These are phyloP conservation scores for Troides helena DNA, from an alignment of 2,888 invertebrate genomes.

Conservation along the genomic window DNA sequence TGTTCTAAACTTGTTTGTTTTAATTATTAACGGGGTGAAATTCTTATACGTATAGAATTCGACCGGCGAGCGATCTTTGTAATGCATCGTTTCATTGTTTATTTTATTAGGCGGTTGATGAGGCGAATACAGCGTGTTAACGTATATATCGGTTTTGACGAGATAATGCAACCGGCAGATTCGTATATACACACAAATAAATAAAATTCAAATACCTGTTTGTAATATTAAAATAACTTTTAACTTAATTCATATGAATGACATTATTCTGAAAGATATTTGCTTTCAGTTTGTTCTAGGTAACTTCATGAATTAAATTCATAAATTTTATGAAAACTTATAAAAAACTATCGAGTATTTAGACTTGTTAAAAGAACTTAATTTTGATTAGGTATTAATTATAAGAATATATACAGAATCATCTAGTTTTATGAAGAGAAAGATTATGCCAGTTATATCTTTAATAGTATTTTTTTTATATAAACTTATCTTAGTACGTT, in stretches of 20 bases:
- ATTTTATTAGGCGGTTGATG: not conserved
- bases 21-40: slow-evolving; percentile 15
- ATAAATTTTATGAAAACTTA: too few species aligned
- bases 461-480: too few species aligned
- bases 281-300: too few species aligned
- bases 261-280: too few species aligned
- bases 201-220: not conserved
- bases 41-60: slow-evolving; percentile 3
- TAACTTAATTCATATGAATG: too few species aligned
- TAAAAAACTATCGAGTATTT: too few species aligned
- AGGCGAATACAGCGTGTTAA: not conserved
- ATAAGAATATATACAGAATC: too few species aligned
- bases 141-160: not conserved
- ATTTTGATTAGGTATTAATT: too few species aligned
- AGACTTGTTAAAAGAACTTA: too few species aligned
- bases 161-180: not conserved
- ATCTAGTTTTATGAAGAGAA: too few species aligned
- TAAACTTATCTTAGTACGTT: not conserved
- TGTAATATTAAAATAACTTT: not conserved
- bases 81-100: slow-evolving; percentile 2
- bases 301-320: too few species aligned
- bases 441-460: too few species aligned
- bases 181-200: not conserved
- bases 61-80: slow-evolving; percentile 2
- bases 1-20: slow-evolving; percentile 24